Percentiles rank a stretch among this genome's conserved stretches.
Conservation (phyloP, 2,113 vertebrate genomes). For the Megaleporinus macrocephalus region DNA sequence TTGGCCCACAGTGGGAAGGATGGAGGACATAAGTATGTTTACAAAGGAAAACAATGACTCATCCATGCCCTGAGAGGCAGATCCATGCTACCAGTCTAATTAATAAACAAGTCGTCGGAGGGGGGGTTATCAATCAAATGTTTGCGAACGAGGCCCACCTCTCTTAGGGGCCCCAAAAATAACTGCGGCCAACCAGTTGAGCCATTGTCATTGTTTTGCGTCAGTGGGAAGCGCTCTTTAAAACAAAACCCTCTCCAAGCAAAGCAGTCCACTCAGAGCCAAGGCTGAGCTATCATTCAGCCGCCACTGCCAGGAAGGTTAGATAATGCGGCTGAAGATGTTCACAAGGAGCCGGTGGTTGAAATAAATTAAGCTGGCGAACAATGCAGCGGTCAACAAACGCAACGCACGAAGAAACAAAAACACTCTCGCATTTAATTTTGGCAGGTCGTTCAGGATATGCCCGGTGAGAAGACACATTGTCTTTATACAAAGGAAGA, state of each 20-base stretch:
- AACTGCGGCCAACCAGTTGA: conserved; percentile 37
- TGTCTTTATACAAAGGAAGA: conserved; percentile 37
- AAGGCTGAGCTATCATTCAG: conserved; percentile 25
- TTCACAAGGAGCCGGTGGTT: neutral
- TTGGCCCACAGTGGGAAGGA: neutral
- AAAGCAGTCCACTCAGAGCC: conserved; percentile 43
- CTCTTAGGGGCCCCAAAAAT: conserved; percentile 31
- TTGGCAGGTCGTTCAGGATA: conserved; percentile 35
- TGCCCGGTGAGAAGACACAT: conserved; percentile 24
- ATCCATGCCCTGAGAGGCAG: conserved; percentile 11
- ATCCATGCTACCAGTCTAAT: conserved; percentile 17
- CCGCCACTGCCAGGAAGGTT: conserved; percentile 16
- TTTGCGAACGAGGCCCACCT: conserved; percentile 25
- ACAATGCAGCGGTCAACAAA: conserved; percentile 18
- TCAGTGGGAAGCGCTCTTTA: conserved; percentile 45
- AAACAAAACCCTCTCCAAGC: conserved; percentile 46
- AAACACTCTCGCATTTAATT: conserved; percentile 2
- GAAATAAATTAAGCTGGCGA: neutral
- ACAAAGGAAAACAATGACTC: conserved; percentile 31
- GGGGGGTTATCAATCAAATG: conserved; percentile 10
- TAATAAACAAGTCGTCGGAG: conserved; percentile 3
- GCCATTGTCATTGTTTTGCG: conserved; percentile 48
- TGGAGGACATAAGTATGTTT: conserved; percentile 28
- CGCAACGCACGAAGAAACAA: conserved; percentile 9
- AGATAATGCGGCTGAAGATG: neutral